Evolutionary conservation across 1,140 invertebrate species (phyloP).

Genomic region (Limonius californicus): DNA sequence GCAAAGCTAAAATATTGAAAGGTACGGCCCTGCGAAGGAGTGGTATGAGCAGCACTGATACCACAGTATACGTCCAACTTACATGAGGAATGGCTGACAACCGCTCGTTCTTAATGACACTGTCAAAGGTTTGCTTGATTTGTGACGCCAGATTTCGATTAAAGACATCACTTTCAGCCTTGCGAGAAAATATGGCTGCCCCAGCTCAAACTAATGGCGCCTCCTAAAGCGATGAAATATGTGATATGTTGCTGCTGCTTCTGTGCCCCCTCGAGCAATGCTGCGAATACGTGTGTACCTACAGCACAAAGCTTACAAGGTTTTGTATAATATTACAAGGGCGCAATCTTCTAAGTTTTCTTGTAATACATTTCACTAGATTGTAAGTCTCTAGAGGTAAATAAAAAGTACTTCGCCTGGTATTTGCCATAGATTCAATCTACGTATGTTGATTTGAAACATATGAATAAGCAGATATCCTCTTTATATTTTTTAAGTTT

Average conservation of each 20-base stretch:
- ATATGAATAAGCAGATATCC: too few species aligned
- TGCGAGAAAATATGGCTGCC: slow-evolving; percentile 37
- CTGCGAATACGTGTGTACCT: too few species aligned
- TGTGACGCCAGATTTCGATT: slow-evolving; percentile 48
- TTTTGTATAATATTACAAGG: too few species aligned
- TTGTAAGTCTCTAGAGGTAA: too few species aligned
- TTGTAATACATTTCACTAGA: too few species aligned
- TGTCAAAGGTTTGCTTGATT: slow-evolving; percentile 46
- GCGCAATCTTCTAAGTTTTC: too few species aligned
- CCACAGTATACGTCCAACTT: slow-evolving; percentile 32
- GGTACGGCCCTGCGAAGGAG: not conserved
- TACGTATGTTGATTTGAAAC: too few species aligned
- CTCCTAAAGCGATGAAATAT: slow-evolving; percentile 15
- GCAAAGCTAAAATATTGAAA: not conserved
- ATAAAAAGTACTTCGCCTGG: too few species aligned
- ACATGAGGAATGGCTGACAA: slow-evolving; percentile 45
- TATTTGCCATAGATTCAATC: too few species aligned
- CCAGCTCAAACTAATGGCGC: slow-evolving; percentile 29
- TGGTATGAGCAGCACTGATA: slow-evolving; percentile 4
- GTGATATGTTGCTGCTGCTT: slow-evolving; percentile 13
- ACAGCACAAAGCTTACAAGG: too few species aligned
- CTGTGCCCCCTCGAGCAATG: not conserved
- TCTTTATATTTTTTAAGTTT: too few species aligned
- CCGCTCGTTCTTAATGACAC: slow-evolving; percentile 45
- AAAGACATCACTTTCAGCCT: slow-evolving; percentile 47